Evolutionary conservation across 2,888 invertebrate genomes (phyloP), one percentile per base, ranked within the genome.

Genomic region (Limulus polyphemus): DNA sequence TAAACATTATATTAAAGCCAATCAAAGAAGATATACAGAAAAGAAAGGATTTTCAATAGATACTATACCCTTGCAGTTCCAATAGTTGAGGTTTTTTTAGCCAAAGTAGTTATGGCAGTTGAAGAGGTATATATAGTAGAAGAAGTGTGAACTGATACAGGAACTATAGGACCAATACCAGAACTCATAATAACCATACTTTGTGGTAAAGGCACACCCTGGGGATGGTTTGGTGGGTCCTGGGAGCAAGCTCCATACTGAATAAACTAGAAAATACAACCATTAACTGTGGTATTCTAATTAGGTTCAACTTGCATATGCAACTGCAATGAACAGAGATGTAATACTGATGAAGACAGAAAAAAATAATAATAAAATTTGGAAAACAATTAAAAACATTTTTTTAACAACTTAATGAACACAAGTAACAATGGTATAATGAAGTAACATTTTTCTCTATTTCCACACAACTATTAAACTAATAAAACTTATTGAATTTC

Each of bases 241-340:
- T 88, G 84, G 64, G 88, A 87, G 74, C 90, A 86, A 57, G 88
- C 81, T 49, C 95, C 95, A 74, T 85, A 94, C 73, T 95, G 93
- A 4, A 95, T 85, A 74, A 91, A 97, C 79, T 81, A 54, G 11
- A 54, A 32, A 32, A 32, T 32, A 32, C 7, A 32, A 32, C 32
- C 32, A 49, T 32, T 57, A 13, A 55, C 13, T n/a, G 13, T 2
- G 4, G n/a, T n/a, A 46, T 7, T 7, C 0, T 16, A 17, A 55
- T 16, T 51, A 32, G 0, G 32, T 32, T 32, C 32, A 32, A 32
- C 32, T 32, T 32, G 1, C 32, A 32, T 32, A 7, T 32, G 32
- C 32, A 32, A 32, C 32, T 72, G 10, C 69, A 66, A 32, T 32
- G 32, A 32, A 32, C 3, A 2, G 32, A 7, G 32, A 32, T 5